Evolutionary conservation across 2,888 invertebrate species (phyloP).

Genomic region (Limulus polyphemus): DNA sequence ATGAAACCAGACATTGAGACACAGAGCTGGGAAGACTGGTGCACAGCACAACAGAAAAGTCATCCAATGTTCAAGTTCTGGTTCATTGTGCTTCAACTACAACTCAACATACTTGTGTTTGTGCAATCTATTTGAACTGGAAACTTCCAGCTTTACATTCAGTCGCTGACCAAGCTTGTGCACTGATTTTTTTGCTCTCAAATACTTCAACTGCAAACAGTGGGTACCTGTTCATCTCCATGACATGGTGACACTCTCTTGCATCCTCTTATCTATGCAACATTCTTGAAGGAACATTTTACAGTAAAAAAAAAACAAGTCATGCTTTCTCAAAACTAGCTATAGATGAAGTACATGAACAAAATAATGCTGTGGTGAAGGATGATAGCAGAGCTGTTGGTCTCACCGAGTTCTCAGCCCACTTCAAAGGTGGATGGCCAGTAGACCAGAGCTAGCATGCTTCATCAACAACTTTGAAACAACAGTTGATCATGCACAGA

Average conservation of each 20-base stretch:
- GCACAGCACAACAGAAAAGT: not conserved
- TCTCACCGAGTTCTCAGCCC: conserved; percentile 4
- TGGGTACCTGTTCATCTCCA: not conserved
- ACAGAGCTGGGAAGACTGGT: not conserved
- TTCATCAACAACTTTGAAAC: conserved; percentile 11
- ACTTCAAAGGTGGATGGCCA: conserved; percentile 16
- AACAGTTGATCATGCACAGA: too few relatives aligned
- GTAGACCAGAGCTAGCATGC: conserved; percentile 12
- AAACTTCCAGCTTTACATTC: not conserved
- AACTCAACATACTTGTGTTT: not conserved
- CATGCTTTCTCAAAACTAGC: not conserved
- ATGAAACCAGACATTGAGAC: too few relatives aligned
- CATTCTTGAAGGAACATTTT: not conserved
- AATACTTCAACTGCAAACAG: not conserved
- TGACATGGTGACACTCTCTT: not conserved
- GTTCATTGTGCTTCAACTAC: too few relatives aligned
- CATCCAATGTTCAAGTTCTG: not conserved
- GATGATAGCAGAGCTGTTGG: not conserved
- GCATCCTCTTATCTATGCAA: not conserved
- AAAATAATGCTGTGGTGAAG: not conserved
- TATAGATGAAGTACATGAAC: not conserved
- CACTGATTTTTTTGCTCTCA: not conserved
- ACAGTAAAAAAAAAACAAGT: not conserved
- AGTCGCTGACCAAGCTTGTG: not conserved
- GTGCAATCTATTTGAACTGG: too few relatives aligned